Evolutionary conservation across 1,140 invertebrate genomes (phyloP), one percentile per base, ranked within the genome.

Genomic region (Lethrus apterus): DNA sequence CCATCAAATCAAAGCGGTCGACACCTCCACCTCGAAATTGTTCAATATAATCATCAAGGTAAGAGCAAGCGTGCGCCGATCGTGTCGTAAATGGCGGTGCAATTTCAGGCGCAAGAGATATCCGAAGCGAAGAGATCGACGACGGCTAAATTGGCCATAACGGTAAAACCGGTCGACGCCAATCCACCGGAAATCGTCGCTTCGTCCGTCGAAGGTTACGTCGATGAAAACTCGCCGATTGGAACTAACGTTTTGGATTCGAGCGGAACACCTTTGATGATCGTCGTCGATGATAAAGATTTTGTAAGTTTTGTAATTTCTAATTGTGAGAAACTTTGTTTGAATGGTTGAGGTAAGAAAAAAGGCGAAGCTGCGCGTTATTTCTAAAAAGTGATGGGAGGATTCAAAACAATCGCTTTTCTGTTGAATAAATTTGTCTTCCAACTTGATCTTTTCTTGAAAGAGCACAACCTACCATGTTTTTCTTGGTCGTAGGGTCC

Each of bases 181-280:
- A 85, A 85, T 67, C 87, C 89, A 5, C 89, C 90, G 0, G 76
- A 81, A 15, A 83, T 93, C 31, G 68, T 71, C 1, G 77, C 86
- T 0, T 78, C 84, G 0, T 72, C 79, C 4, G 70, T 77, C 18
- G 83, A 88, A 57, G 89, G 89, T 1, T 83, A 76, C 55, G 87
- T 91, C 0, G 78, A 87, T 56, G 90, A 93, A 65, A 92, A 91
- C 59, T 83, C 88, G 0, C 78, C 87, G 0, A 75, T 88, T 31
- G 88, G 88, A 11, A 90, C 88, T 2, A 79, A 79, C 61, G 84
- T 93, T 4, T 60, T 88, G 24, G 83, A 88, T 53, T 62, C 63
- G 1, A 69, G 74, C 23, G 78, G 77, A 17, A 70, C 74, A 14
- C 84, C 86, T 0, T 79, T 93, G 30, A 67, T 71, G 7, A 72